Percentiles rank a stretch among this genome's conserved stretches.
Evolutionary conservation across 2,797 vertebrate species (phyloP).

Genomic region (Pseudocheirus occidentalis): DNA sequence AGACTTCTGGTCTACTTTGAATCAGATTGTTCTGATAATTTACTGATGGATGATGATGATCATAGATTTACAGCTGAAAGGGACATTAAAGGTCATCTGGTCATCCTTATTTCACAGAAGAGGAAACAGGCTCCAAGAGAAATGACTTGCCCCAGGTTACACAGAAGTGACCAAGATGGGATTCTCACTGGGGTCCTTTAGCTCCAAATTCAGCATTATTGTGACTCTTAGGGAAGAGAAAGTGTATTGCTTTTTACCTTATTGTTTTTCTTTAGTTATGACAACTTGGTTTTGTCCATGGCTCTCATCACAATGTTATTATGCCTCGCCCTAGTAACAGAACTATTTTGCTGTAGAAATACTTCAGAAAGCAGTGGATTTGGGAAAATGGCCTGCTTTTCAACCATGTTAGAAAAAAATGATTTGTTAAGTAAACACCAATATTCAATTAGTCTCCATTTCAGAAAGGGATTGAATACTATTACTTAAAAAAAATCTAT

Average conservation of each 20-base stretch:
- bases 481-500: conserved; percentile 36
- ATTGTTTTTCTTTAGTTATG: conserved; percentile 15
- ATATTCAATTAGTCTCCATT: conserved; percentile 16
- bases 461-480: conserved; percentile 21
- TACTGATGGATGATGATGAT: neutral
- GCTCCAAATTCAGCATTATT: neutral
- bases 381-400: conserved; percentile 34
- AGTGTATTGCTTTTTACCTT: conserved; percentile 15
- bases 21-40: neutral
- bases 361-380: neutral
- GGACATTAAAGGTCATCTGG: neutral
- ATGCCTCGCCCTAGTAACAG: neutral
- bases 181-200: neutral
- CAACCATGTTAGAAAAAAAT: neutral
- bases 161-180: neutral
- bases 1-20: neutral
- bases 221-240: neutral
- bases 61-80: neutral
- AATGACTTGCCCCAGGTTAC: neutral
- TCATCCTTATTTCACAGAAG: neutral
- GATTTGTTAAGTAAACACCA: conserved; percentile 45
- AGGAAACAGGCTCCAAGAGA: neutral
- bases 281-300: conserved; percentile 9
- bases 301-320: conserved; percentile 4
- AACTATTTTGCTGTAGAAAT: neutral